Conservation (phyloP, 2,113 vertebrate genomes). For the Chlamydotis undulata region DNA sequence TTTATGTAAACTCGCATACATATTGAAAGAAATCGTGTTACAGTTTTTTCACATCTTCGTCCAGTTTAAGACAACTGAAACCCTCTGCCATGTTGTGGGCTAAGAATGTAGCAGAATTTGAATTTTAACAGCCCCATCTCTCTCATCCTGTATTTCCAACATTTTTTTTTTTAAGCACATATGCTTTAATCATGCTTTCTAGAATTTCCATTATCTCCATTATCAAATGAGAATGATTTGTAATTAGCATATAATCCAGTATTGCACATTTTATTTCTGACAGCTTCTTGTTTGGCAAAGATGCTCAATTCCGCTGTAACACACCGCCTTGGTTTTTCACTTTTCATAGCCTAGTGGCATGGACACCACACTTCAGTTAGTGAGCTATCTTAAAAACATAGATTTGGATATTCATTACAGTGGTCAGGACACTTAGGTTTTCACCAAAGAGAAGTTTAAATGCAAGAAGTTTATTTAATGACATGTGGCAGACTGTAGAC, state of each 20-base stretch:
- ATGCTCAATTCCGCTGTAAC: neutral
- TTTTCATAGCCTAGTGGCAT: neutral
- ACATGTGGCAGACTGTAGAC: slow-evolving; percentile 3
- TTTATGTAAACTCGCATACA: neutral
- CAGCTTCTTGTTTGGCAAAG: neutral
- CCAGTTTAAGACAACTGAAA: neutral
- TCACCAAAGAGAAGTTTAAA: slow-evolving; percentile 15
- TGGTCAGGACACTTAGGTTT: neutral
- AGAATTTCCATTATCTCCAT: neutral
- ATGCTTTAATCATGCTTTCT: neutral
- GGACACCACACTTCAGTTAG: neutral
- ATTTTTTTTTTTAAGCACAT: neutral
- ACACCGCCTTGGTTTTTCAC: neutral
- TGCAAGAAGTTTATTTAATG: neutral
- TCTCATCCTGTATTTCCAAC: neutral
- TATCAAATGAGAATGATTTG: neutral
- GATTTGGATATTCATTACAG: neutral
- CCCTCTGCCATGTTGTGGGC: neutral
- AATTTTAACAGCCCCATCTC: neutral
- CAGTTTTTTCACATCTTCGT: neutral
- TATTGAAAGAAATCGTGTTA: neutral
- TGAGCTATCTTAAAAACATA: neutral
- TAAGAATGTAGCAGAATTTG: neutral
- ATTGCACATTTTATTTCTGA: neutral
- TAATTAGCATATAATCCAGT: neutral